These are phyloP conservation scores for Megaceryle maxima DNA, from an alignment of 2,113 vertebrate species.

Conservation along the genomic window DNA sequence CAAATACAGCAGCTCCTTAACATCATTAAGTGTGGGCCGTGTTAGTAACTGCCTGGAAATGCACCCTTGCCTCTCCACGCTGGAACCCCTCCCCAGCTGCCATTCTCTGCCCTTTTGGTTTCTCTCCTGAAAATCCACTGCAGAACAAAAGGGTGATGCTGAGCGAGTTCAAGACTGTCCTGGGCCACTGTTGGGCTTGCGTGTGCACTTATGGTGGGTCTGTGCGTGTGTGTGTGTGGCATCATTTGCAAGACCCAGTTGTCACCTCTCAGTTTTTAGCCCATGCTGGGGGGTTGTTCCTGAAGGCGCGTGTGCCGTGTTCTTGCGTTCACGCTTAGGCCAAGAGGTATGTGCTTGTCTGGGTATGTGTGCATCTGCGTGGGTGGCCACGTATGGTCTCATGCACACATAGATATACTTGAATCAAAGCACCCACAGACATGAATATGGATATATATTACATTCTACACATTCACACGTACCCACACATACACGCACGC, in stretches of 20 bases:
- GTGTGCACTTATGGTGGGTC: background rate
- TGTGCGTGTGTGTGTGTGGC: fast-evolving
- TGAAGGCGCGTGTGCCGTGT: fast-evolving
- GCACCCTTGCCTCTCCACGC: background rate
- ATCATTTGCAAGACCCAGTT: background rate
- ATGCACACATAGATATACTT: background rate
- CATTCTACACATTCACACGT: background rate
- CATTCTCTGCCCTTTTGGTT: background rate
- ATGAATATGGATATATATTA: background rate
- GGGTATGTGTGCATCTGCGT: background rate
- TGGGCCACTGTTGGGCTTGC: background rate
- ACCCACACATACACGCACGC: background rate
- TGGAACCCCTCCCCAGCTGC: background rate
- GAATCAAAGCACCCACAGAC: background rate
- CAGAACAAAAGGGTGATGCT: background rate
- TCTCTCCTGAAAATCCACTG: background rate
- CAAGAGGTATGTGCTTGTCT: background rate
- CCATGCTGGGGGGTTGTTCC: too few species aligned
- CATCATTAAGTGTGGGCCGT: background rate
- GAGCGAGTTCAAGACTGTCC: background rate
- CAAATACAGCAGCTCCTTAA: background rate
- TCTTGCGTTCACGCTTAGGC: fast-evolving
- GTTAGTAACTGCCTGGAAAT: slow-evolving; percentile 1
- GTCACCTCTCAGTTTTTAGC: background rate
- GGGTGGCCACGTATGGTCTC: background rate